Evolutionary conservation across 2,113 vertebrate genomes (phyloP).

Genomic region (Onychostruthus taczanowskii): DNA sequence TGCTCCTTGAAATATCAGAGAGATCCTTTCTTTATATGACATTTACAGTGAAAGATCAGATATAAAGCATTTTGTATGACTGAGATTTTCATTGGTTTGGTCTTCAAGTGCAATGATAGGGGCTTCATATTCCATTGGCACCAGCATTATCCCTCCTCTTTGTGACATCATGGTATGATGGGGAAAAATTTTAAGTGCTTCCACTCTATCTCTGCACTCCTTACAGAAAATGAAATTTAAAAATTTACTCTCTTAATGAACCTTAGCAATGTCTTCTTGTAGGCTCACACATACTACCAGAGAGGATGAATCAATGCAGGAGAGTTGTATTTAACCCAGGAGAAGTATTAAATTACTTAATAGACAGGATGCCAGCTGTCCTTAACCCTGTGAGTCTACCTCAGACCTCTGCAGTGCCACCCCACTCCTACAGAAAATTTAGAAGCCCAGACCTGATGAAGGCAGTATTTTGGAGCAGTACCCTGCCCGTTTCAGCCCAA

Average conservation of each 20-base stretch:
- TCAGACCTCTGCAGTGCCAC: not conserved
- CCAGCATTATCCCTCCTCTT: constrained; percentile 9
- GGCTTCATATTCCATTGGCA: not conserved
- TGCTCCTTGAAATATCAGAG: constrained; percentile 74
- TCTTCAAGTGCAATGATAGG: constrained; percentile 37
- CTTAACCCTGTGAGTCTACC: not conserved
- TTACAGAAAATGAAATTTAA: not conserved
- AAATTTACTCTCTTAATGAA: not conserved
- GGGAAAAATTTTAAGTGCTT: not conserved
- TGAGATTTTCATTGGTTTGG: constrained; percentile 43
- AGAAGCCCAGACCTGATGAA: not conserved
- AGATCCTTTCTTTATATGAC: constrained; percentile 72
- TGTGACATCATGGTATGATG: not conserved
- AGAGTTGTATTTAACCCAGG: not conserved
- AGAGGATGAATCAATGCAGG: not conserved
- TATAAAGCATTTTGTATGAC: constrained; percentile 48
- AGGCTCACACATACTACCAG: not conserved
- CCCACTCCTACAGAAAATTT: rapidly evolving
- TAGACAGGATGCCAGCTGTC: not conserved
- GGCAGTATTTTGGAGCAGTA: not conserved
- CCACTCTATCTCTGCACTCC: not conserved
- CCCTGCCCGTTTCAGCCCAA: not conserved
- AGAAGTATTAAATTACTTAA: not conserved
- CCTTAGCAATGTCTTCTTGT: not conserved
- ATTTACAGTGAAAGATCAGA: constrained; percentile 73